These are phyloP conservation scores for Yponomeuta cagnagella DNA, from an alignment of 2,888 invertebrate genomes.

Conservation along the genomic window DNA sequence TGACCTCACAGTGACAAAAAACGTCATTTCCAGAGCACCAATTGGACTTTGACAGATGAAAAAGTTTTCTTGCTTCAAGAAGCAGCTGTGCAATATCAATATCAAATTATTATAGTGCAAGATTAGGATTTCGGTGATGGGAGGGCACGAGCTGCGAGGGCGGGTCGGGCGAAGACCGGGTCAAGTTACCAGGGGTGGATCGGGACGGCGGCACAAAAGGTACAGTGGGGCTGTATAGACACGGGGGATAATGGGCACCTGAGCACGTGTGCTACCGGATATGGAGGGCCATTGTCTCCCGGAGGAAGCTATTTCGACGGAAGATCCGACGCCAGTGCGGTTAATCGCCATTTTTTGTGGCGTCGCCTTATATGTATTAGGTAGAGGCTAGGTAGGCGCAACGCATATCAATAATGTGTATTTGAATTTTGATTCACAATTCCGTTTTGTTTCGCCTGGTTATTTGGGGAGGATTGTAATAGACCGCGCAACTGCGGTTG, in stretches of 20 bases:
- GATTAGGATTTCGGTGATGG: constrained; percentile 47
- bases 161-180: constrained; percentile 54
- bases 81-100: constrained; percentile 34
- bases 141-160: constrained; percentile 64
- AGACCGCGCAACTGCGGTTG: not conserved
- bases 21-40: not conserved
- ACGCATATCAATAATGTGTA: constrained; percentile 13
- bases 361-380: constrained; percentile 6
- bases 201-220: constrained; percentile 41
- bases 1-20: not conserved
- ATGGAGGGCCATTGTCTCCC: constrained; percentile 64
- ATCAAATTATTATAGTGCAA: constrained; percentile 30
- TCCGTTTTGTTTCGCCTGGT: not conserved
- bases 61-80: not conserved
- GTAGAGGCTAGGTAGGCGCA: not conserved
- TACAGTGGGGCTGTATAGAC: constrained; percentile 35
- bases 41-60: not conserved
- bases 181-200: constrained; percentile 68
- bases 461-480: not conserved
- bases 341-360: constrained; percentile 17
- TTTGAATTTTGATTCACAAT: not conserved
- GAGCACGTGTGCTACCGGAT: constrained; percentile 75
- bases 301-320: constrained; percentile 70
- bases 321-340: constrained; percentile 48
- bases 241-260: constrained; percentile 67